Conservation (phyloP, 2,888 invertebrate genomes). For the Drosophila subsilvestris region DNA sequence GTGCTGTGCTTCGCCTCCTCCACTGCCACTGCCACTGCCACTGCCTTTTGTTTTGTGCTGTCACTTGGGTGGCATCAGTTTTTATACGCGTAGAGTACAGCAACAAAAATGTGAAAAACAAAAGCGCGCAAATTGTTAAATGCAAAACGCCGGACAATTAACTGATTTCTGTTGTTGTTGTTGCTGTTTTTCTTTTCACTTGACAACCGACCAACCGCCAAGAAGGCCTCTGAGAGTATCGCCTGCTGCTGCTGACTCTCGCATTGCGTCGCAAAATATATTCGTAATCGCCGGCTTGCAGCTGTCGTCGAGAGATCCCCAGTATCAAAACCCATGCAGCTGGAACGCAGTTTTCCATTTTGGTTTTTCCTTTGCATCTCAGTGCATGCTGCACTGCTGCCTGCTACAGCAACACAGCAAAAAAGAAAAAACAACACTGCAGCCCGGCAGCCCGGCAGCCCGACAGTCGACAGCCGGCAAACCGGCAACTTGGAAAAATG, state of each 20-base stretch:
- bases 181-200: constrained; percentile 19
- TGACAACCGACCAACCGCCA: constrained; percentile 7
- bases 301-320: neutral
- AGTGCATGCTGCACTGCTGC: too few species aligned
- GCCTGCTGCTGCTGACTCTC: neutral
- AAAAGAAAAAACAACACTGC: neutral
- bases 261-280: neutral
- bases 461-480: neutral
- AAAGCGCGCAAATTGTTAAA: constrained; percentile 9
- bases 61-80: constrained; percentile 61
- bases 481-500: neutral
- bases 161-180: constrained; percentile 28
- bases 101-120: constrained; percentile 7
- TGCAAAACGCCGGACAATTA: constrained; percentile 43
- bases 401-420: neutral
- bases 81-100: constrained; percentile 1
- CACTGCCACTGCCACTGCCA: neutral
- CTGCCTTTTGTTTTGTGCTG: constrained; percentile 33
- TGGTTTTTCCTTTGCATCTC: neutral
- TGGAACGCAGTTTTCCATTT: neutral
- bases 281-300: constrained; percentile 8
- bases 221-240: neutral
- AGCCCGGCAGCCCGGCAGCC: neutral
- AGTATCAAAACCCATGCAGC: neutral
- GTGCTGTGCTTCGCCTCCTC: neutral